A percentile compares a stretch with the other conserved stretches of the same genome.
Evolutionary conservation across 2,113 vertebrate genomes (phyloP).

Genomic region (Ptyas mucosa): DNA sequence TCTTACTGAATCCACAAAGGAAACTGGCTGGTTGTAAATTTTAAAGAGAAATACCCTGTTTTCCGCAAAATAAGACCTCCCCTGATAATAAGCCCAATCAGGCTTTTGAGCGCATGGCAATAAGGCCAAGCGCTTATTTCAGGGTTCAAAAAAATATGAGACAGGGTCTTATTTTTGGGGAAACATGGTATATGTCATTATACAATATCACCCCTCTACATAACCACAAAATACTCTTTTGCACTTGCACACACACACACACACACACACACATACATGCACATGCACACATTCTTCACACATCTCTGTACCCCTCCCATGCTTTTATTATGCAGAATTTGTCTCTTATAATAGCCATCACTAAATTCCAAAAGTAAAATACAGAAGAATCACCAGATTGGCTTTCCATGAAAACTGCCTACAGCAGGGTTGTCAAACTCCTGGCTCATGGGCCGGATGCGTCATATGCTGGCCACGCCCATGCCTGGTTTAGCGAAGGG

Average conservation of each 20-base stretch:
- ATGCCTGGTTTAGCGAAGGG: no score
- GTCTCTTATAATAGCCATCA: neutral
- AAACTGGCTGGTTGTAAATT: neutral
- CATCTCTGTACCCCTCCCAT: neutral
- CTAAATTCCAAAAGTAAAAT: neutral
- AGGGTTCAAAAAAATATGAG: no score
- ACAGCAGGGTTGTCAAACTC: no score
- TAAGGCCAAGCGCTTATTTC: no score
- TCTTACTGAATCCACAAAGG: neutral
- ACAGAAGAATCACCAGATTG: neutral
- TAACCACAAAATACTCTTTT: neutral
- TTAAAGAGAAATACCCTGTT: neutral
- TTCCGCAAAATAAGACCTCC: no score
- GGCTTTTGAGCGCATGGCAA: no score
- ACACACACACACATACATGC: neutral
- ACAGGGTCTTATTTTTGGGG: no score
- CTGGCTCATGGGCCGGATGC: no score
- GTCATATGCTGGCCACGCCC: no score
- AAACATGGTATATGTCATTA: neutral
- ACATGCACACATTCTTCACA: neutral
- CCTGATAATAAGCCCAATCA: no score
- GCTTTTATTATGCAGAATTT: neutral
- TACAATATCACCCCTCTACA: neutral
- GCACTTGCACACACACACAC: neutral
- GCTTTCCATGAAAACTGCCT: neutral